Evolutionary conservation across 2,797 vertebrate species (phyloP).

Genomic region (Emydoidea blandingii): DNA sequence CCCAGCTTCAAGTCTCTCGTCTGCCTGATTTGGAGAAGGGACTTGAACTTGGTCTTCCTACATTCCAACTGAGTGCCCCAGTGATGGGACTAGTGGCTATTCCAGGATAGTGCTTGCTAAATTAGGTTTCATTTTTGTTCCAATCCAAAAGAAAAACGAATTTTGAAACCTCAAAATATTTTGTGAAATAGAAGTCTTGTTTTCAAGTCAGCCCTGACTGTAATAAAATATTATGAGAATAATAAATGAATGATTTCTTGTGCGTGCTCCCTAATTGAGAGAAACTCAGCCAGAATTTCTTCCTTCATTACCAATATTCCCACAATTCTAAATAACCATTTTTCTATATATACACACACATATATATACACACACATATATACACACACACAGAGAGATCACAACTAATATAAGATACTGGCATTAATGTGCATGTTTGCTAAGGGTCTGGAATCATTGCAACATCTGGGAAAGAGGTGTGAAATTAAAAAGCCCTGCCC

Average conservation of each 20-base stretch:
- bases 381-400: not conserved
- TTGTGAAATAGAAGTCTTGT: not conserved
- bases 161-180: not conserved
- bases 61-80: not conserved
- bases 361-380: not conserved
- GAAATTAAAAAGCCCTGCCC: not conserved
- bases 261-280: not conserved
- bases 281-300: not conserved
- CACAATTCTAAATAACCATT: not conserved
- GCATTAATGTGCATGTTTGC: not conserved
- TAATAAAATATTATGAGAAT: too few relatives aligned
- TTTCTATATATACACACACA: not conserved
- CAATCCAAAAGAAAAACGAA: not conserved
- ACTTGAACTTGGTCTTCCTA: not conserved
- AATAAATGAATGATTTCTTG: not conserved
- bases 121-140: not conserved
- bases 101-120: not conserved
- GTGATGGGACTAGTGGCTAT: not conserved
- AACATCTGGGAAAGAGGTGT: not conserved
- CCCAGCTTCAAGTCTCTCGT: not conserved
- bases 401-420: not conserved
- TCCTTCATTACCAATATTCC: not conserved
- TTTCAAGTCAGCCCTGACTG: not conserved
- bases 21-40: not conserved
- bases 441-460: not conserved